Evolutionary conservation across 2,888 invertebrate species (phyloP), one percentile per base, ranked within the genome.

Genomic region (Coleophora deauratella): DNA sequence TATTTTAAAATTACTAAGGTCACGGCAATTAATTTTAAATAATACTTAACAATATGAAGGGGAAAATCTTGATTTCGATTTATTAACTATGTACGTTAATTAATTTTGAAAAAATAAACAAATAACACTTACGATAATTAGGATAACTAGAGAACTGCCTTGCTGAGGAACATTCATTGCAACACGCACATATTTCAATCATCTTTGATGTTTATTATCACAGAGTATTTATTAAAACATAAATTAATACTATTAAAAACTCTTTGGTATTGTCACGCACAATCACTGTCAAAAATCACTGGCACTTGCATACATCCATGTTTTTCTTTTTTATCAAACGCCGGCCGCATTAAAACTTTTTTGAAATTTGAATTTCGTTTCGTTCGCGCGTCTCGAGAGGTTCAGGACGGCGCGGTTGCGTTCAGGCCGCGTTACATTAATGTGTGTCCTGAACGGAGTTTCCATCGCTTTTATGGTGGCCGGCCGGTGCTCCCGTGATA

Each of bases 381-480:
- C 33, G 40, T 11, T 34, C n/a, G 14, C 34, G 37, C 21, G 34
- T 35, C 37, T 27, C 44, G 42, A 31, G 8, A 50, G 55, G 66
- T 72, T 66, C 60, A 67, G 74, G 66, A 54, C 49, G 21, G 64
- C 55, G 68, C 69, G 68, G 76, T 66, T 71, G 66, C 66, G 81
- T 80, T 78, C 82, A 71, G 79, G 73, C 72, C 64, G 82, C 73
- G 67, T 74, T 75, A 73, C 72, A 76, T 70, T 74, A 79, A 72
- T 82, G 80, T 75, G 72, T 75, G 74, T 78, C 82, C 82, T 82
- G 81, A 76, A 77, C 74, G 70, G 67, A 73, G 31, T 81, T 82
- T 76, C 74, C 72, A 73, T 70, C 62, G 75, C 78, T 82, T 84
- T 81, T 84, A 84, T 81, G 80, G 44, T 76, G 55, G 65, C 57